Evolutionary conservation across 2,888 invertebrate species (phyloP).

Genomic region (Euzophera pinguis): DNA sequence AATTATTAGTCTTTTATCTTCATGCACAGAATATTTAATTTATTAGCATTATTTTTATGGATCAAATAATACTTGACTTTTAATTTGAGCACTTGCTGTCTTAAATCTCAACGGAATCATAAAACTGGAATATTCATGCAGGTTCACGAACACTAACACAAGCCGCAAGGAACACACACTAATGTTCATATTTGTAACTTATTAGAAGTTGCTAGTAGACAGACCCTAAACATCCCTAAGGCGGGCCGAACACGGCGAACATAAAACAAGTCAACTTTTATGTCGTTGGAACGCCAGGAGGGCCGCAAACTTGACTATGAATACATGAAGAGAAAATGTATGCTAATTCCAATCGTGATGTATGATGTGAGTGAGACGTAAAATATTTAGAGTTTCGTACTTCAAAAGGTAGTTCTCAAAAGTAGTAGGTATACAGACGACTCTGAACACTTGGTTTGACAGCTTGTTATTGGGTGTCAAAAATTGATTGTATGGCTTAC

Average conservation of each 20-base stretch:
- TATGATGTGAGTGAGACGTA: constrained; percentile 39
- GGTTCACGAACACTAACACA: constrained; percentile 22
- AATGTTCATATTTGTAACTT: constrained; percentile 5
- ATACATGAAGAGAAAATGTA: constrained; percentile 27
- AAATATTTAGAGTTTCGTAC: too few species aligned
- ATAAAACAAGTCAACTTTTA: constrained; percentile 38
- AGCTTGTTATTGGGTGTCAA: too few species aligned
- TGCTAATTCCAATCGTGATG: constrained; percentile 52
- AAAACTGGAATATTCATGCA: background rate
- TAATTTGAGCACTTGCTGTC: too few species aligned
- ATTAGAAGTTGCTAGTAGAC: background rate
- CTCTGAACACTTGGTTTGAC: too few species aligned
- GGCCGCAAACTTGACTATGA: constrained; percentile 27
- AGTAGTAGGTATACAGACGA: too few species aligned
- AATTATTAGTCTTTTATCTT: too few species aligned
- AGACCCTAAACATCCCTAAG: constrained; percentile 13
- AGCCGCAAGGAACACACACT: constrained; percentile 26
- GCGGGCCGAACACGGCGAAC: constrained; percentile 15
- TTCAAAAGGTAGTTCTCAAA: too few species aligned
- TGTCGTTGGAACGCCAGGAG: constrained; percentile 33
- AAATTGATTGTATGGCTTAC: too few species aligned
- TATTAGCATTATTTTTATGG: too few species aligned
- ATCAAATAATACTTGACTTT: too few species aligned
- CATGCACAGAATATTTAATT: too few species aligned
- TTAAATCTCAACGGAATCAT: too few species aligned